Conservation (phyloP, 2,113 vertebrate species). For the Mungos mungo region DNA sequence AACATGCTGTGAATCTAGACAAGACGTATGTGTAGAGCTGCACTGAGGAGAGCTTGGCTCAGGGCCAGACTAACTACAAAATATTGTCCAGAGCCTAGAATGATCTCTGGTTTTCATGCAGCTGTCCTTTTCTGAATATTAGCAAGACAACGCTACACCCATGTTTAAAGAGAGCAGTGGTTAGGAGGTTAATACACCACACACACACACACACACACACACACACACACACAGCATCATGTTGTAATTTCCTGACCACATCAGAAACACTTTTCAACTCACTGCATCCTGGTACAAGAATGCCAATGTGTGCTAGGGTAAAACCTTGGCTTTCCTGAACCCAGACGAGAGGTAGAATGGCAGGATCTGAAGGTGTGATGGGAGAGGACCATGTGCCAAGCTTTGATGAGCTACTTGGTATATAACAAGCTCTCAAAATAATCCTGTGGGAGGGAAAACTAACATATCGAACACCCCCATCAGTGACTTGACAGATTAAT, state of each 20-base stretch:
- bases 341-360: neutral
- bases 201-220: neutral
- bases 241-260: neutral
- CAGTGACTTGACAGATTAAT: neutral
- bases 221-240: too few relatives aligned
- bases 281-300: neutral
- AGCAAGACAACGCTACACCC: neutral
- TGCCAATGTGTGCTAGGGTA: neutral
- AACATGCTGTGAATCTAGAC: neutral
- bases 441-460: neutral
- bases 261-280: neutral
- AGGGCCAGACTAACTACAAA: neutral
- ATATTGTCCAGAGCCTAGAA: neutral
- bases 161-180: neutral
- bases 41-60: neutral
- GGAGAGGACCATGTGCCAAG: neutral
- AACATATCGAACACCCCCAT: neutral
- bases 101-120: neutral
- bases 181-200: neutral
- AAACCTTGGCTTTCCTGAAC: neutral
- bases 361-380: too few relatives aligned
- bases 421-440: neutral
- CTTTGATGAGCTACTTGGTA: neutral
- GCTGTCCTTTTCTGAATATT: neutral
- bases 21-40: neutral